Conservation (phyloP, 2,113 vertebrate species). For the Murina feae region DNA sequence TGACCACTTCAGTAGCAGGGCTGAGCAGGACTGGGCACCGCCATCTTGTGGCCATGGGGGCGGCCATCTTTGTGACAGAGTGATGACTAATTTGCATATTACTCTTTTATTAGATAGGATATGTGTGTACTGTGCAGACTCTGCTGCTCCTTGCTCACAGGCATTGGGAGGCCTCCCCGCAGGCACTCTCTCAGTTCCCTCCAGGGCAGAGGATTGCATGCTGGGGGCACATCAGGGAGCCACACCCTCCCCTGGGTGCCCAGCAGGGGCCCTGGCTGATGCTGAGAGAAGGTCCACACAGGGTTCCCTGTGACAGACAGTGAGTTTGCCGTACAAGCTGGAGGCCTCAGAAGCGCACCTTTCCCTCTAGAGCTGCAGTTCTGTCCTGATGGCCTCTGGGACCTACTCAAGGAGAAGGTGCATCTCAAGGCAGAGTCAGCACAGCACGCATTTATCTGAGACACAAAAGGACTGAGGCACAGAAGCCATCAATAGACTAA, state of each 20-base stretch:
- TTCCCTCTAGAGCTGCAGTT: not conserved
- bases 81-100: too few species aligned
- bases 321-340: not conserved
- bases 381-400: not conserved
- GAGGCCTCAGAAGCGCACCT: not conserved
- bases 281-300: not conserved
- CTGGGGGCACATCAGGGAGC: not conserved
- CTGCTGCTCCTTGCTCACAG: not conserved
- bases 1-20: too few species aligned
- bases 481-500: not conserved
- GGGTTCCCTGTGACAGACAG: not conserved
- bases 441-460: not conserved
- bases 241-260: not conserved
- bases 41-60: too few species aligned
- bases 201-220: not conserved
- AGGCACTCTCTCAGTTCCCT: not conserved
- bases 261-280: not conserved
- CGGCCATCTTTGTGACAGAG: too few species aligned
- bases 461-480: not conserved
- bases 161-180: not conserved
- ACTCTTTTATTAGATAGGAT: too few species aligned
- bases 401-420: not conserved
- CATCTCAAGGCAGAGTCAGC: not conserved
- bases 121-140: not conserved
- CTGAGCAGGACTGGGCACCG: too few species aligned